phyloP scores from a whole-genome alignment of 2,888 invertebrate genomes.

The Mythimna vitellina region DNA sequence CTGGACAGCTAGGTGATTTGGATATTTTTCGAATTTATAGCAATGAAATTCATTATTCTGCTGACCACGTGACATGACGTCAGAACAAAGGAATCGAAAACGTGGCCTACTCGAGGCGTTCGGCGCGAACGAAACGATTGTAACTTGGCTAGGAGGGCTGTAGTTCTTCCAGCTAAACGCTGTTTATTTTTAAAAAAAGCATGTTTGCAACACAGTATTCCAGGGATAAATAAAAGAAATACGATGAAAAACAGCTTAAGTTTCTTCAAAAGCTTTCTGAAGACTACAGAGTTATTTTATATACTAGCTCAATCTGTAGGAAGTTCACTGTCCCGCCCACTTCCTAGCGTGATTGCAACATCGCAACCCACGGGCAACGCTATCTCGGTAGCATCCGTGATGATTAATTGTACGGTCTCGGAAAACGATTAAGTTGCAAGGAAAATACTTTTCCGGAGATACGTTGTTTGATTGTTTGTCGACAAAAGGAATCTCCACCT shows the following conservation, averaged over 20 bases:
- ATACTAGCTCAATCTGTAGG: conserved; percentile 8
- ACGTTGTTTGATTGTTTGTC: conserved; percentile 28
- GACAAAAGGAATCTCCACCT: neutral
- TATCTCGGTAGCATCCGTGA: conserved; percentile 37
- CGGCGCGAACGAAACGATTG: too few species aligned
- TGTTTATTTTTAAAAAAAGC: too few species aligned
- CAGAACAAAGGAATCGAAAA: too few species aligned
- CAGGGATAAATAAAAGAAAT: neutral
- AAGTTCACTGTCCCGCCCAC: conserved; percentile 12
- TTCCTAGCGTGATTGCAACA: conserved; percentile 35
- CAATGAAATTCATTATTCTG: neutral
- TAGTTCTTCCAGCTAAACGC: too few species aligned
- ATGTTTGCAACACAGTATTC: neutral
- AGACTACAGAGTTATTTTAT: conserved; percentile 27
- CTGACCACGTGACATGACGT: too few species aligned
- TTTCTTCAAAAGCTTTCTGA: conserved; percentile 17
- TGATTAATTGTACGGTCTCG: conserved; percentile 35
- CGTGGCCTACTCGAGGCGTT: too few species aligned
- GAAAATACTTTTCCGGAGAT: conserved; percentile 16
- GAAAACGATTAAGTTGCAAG: conserved; percentile 28
- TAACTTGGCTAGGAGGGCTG: too few species aligned
- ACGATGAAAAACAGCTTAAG: conserved; percentile 28
- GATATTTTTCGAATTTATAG: too few species aligned
- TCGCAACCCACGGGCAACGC: conserved; percentile 25
- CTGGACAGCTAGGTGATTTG: too few species aligned